Evolutionary conservation across 2,113 vertebrate species (phyloP).

Genomic region (Oceanites oceanicus): DNA sequence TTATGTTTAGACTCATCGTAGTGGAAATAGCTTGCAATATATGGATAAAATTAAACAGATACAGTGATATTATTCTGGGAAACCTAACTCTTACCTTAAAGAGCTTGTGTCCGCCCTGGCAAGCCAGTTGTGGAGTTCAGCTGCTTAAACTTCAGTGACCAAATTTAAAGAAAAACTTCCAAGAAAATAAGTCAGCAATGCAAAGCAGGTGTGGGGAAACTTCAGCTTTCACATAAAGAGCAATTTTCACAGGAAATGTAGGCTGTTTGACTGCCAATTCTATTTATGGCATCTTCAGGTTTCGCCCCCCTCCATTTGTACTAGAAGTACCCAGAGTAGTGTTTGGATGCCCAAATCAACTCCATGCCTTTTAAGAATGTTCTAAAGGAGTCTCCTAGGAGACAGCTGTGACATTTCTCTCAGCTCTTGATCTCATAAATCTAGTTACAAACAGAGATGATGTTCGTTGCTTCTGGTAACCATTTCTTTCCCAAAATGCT

Average conservation of each 20-base stretch:
- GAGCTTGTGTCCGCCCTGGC: not conserved
- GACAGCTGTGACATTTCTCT: not conserved
- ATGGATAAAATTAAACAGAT: not conserved
- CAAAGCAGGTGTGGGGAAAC: slow-evolving; percentile 9
- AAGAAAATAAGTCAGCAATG: not conserved
- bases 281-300: slow-evolving; percentile 2
- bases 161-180: not conserved
- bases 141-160: not conserved
- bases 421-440: not conserved
- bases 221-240: not conserved
- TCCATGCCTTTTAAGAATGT: not conserved
- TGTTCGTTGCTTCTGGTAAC: not conserved
- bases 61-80: not conserved
- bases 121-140: not conserved
- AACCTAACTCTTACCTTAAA: slow-evolving; percentile 15
- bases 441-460: not conserved
- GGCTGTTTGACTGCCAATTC: not conserved
- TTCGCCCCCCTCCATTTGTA: not conserved
- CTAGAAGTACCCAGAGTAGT: not conserved
- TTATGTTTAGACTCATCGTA: not conserved
- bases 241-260: not conserved
- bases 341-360: slow-evolving; percentile 20
- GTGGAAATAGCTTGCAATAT: not conserved
- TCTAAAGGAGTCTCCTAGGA: not conserved
- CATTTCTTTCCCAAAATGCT: not conserved